Conservation (phyloP, 1,140 invertebrate genomes). For the Melanaphis sacchari region DNA sequence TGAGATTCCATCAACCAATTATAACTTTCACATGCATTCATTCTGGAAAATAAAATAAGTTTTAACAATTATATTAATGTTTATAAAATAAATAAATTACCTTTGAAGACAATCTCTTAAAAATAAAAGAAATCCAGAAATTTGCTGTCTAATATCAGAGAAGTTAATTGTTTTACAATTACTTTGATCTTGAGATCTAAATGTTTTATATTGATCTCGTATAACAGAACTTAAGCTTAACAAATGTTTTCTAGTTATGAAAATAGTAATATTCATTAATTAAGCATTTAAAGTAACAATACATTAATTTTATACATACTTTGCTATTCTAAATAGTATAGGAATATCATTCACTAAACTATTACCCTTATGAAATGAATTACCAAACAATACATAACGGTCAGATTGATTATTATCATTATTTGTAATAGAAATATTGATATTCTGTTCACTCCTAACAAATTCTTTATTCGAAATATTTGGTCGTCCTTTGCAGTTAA, state of each 20-base stretch:
- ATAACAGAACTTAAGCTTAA: conserved; percentile 43
- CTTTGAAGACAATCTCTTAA: conserved; percentile 46
- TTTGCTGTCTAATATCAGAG: neutral
- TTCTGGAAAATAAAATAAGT: conserved; percentile 10
- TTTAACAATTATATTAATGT: neutral
- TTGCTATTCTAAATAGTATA: conserved; percentile 44
- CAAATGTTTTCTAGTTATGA: conserved; percentile 18
- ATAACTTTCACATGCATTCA: conserved; percentile 15
- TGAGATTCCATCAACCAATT: conserved; percentile 39
- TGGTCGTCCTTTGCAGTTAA: conserved; percentile 6
- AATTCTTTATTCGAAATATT: conserved; percentile 24
- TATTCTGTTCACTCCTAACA: conserved; percentile 20
- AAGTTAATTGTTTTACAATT: conserved; percentile 12
- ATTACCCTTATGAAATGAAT: conserved; percentile 44
- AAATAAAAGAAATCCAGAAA: conserved; percentile 8
- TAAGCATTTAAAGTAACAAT: neutral
- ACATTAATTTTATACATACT: neutral
- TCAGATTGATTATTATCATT: conserved; percentile 23
- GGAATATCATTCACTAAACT: conserved; percentile 46
- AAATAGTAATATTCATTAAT: conserved; percentile 2
- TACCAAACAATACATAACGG: neutral
- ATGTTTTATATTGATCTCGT: conserved; percentile 47
- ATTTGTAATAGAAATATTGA: neutral
- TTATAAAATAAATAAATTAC: conserved; percentile 7
- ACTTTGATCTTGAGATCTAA: neutral